A percentile compares a stretch with the other conserved stretches of the same genome.
These are phyloP conservation scores for Cantharis lateralis DNA, from an alignment of 2,888 invertebrate species.

Conservation along the genomic window DNA sequence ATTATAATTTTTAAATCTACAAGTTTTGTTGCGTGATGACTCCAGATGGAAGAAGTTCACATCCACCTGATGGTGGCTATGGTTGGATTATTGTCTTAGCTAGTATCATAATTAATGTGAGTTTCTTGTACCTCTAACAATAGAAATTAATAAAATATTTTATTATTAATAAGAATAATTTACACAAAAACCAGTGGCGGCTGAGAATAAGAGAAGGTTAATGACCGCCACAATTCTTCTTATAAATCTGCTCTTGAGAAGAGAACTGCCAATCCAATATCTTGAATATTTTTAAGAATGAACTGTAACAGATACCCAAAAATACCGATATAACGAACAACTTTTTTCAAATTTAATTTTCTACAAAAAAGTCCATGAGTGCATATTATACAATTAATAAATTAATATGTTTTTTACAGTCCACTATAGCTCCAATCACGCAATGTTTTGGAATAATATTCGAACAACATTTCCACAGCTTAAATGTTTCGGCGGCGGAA, in stretches of 20 bases:
- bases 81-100: slow-evolving; percentile 58
- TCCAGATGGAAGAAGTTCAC: not conserved
- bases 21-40: not conserved
- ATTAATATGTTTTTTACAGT: slow-evolving; percentile 42
- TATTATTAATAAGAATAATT: not conserved
- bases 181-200: not conserved
- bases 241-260: too few relatives aligned
- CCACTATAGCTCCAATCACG: slow-evolving; percentile 51
- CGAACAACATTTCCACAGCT: slow-evolving; percentile 48
- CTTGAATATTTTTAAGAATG: too few relatives aligned
- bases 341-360: too few relatives aligned
- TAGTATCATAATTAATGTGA: slow-evolving; percentile 55
- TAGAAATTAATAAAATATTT: not conserved
- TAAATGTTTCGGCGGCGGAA: slow-evolving; percentile 52
- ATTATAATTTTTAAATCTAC: not conserved
- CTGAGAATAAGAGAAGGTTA: too few relatives aligned
- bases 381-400: too few relatives aligned
- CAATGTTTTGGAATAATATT: slow-evolving; percentile 57
- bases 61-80: slow-evolving; percentile 58
- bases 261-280: too few relatives aligned
- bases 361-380: too few relatives aligned
- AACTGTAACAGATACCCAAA: too few relatives aligned
- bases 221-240: too few relatives aligned
- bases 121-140: slow-evolving; percentile 32
- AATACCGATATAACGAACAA: too few relatives aligned